phyloP scores from a whole-genome alignment of 2,888 invertebrate genomes.

The Yponomeuta cagnagella region DNA sequence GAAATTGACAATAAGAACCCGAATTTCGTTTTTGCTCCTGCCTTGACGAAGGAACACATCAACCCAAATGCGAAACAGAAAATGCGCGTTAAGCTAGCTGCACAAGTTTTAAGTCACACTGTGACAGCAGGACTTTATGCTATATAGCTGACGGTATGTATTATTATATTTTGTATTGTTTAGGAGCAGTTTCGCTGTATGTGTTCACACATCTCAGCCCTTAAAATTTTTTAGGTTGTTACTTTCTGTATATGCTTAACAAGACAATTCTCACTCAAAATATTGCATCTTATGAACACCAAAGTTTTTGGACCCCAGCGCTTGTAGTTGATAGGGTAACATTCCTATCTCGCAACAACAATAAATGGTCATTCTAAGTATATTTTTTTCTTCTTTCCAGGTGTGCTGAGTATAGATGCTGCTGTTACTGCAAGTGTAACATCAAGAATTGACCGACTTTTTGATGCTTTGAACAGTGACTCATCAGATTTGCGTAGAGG shows the following conservation, averaged over 20 bases:
- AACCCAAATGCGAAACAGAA: conserved; percentile 15
- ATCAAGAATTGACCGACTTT: neutral
- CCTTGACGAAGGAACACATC: conserved; percentile 10
- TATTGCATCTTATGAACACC: no score
- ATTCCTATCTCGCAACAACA: no score
- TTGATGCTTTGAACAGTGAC: neutral
- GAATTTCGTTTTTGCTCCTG: conserved; percentile 14
- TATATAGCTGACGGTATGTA: neutral
- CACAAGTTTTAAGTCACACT: conserved; percentile 15
- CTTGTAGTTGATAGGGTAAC: no score
- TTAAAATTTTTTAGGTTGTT: no score
- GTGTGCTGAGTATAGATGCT: no score
- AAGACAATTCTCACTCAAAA: no score
- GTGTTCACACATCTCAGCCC: no score
- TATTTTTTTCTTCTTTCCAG: neutral
- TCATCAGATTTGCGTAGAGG: neutral
- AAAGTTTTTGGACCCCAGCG: no score
- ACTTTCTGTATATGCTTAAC: no score
- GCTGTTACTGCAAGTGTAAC: neutral
- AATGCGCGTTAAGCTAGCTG: conserved; percentile 15
- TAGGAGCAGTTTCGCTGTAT: no score
- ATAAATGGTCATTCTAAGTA: no score
- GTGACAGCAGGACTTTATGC: conserved; percentile 12
- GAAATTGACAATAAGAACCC: conserved; percentile 5
- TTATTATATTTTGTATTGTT: no score